These are phyloP conservation scores for Macrosteles quadrilineatus DNA, from an alignment of 1,140 invertebrate genomes.

Conservation along the genomic window DNA sequence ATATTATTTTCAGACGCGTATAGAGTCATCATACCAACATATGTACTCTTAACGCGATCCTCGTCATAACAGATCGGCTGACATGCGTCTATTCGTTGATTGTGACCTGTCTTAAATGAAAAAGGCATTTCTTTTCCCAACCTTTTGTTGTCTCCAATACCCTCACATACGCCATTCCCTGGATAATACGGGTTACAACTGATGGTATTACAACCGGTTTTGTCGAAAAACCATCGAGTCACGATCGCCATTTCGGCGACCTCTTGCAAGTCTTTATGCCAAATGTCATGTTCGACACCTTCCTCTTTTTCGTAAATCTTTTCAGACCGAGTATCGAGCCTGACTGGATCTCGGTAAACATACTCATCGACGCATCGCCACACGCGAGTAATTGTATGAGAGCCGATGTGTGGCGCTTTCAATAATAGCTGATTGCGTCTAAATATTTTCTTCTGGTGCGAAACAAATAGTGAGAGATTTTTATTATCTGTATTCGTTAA, in stretches of 20 bases:
- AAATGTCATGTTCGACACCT: too few species aligned
- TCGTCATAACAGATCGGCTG: conserved; percentile 9
- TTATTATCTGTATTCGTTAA: too few species aligned
- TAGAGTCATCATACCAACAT: not conserved
- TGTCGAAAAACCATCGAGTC: not conserved
- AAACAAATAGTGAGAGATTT: too few species aligned
- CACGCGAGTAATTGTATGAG: not conserved
- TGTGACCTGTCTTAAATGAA: not conserved
- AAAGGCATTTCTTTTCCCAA: not conserved
- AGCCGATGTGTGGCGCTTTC: not conserved
- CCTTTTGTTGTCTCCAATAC: not conserved
- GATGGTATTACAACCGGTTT: not conserved
- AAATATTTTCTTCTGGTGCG: too few species aligned
- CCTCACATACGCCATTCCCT: not conserved
- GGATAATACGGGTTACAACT: conserved; percentile 5
- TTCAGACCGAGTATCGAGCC: not conserved
- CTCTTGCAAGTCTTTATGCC: too few species aligned
- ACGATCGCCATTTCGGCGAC: not conserved
- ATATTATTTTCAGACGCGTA: not conserved
- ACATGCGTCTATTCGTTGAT: not conserved
- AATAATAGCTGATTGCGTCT: too few species aligned
- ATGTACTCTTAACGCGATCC: not conserved
- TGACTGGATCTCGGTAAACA: not conserved
- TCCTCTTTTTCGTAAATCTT: too few species aligned
- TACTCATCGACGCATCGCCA: not conserved